phyloP scores from a whole-genome alignment of 1,140 invertebrate genomes.

The honey bee (Apis mellifera) region DNA sequence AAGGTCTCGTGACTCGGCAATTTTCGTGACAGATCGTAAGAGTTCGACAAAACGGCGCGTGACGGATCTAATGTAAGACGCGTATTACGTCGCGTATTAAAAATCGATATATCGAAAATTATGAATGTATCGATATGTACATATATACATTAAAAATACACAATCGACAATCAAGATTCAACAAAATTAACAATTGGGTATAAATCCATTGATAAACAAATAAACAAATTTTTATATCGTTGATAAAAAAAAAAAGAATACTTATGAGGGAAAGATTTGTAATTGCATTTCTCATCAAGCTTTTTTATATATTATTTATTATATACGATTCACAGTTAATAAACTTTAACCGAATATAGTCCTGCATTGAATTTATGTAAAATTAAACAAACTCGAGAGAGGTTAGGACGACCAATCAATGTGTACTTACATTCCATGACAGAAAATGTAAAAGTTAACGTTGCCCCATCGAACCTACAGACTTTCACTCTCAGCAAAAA shows the following conservation, averaged over 20 bases:
- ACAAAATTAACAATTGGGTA: neutral
- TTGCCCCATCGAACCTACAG: constrained; percentile 52
- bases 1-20: neutral
- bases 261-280: neutral
- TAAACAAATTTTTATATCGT: neutral
- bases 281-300: neutral
- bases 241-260: neutral
- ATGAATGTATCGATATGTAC: too few relatives aligned
- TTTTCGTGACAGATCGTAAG: constrained; percentile 10
- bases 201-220: neutral
- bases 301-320: neutral
- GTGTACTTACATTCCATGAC: constrained; percentile 41
- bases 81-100: neutral
- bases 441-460: constrained; percentile 57
- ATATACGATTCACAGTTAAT: neutral
- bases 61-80: neutral
- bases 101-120: neutral
- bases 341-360: neutral
- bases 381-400: constrained; percentile 7
- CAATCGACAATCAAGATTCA: neutral
- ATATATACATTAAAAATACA: neutral
- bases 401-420: constrained; percentile 3
- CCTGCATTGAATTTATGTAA: constrained; percentile 42
- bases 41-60: neutral
- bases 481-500: constrained; percentile 65